Evolutionary conservation across 1,140 invertebrate genomes (phyloP).

Genomic region (Papilio xuthus): DNA sequence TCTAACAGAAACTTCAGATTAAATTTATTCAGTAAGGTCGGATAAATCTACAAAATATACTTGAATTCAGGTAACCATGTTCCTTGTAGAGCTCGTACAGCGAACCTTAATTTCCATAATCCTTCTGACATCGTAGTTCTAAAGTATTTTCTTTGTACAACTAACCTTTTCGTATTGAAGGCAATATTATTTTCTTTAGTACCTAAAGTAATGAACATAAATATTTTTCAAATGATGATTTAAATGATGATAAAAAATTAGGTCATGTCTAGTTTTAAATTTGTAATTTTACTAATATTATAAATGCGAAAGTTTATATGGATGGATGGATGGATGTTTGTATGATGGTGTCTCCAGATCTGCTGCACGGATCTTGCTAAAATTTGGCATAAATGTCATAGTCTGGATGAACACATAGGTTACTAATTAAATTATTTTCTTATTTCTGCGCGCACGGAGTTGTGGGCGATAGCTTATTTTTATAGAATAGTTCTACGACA

Average conservation of each 20-base stretch:
- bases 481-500: no score
- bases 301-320: no score
- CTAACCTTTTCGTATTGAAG: slow-evolving; percentile 1
- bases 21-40: slow-evolving; percentile 17
- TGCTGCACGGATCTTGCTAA: no score
- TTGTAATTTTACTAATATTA: no score
- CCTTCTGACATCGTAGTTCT: slow-evolving; percentile 4
- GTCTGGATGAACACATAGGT: no score
- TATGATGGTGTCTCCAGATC: no score
- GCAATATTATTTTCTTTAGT: not conserved
- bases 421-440: no score
- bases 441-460: no score
- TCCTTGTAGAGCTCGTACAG: slow-evolving; percentile 12
- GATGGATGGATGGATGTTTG: no score
- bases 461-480: no score
- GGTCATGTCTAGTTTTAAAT: no score
- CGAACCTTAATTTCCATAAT: slow-evolving; percentile 22
- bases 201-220: not conserved
- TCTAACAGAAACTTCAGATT: slow-evolving; percentile 9
- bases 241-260: not conserved
- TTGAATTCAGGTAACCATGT: slow-evolving; percentile 18
- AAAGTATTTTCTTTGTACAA: slow-evolving; percentile 19
- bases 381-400: no score
- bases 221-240: not conserved
- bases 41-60: slow-evolving; percentile 17